Evolutionary conservation across 2,797 vertebrate genomes (phyloP).

Genomic region (Heterohyrax brucei): DNA sequence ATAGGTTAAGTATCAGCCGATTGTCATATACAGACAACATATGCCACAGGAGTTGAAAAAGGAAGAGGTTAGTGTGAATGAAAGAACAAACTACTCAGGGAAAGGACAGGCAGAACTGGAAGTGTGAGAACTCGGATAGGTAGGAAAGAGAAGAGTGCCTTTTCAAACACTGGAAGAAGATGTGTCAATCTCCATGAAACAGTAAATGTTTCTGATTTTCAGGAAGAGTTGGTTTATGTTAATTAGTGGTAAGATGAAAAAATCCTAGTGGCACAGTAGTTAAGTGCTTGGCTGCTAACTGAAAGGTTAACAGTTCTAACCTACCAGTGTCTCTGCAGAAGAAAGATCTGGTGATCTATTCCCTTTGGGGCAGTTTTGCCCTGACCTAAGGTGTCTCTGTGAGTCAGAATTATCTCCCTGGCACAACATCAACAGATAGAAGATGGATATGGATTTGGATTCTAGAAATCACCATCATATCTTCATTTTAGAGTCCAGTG

Average conservation of each 20-base stretch:
- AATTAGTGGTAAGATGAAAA: neutral
- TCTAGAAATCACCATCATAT: neutral
- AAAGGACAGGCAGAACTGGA: neutral
- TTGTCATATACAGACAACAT: neutral
- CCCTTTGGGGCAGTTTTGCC: too few species aligned
- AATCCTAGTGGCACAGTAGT: too few species aligned
- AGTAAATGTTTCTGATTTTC: neutral
- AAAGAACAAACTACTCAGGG: neutral
- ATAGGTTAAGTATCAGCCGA: neutral
- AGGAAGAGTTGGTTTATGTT: neutral
- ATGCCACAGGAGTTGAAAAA: neutral
- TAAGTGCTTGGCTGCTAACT: too few species aligned
- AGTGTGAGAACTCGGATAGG: neutral
- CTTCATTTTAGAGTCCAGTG: neutral
- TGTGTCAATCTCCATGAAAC: neutral
- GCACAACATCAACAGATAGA: neutral
- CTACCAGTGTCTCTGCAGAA: too few species aligned
- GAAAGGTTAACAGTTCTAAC: too few species aligned
- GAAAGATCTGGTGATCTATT: too few species aligned
- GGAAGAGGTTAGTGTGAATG: neutral
- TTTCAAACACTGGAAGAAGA: constrained; percentile 15
- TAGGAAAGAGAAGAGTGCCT: neutral
- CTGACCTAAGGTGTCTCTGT: too few species aligned
- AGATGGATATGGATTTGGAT: neutral
- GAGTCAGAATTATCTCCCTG: too few species aligned